Evolutionary conservation across 2,888 invertebrate genomes (phyloP).

Genomic region (Neoscelio sp.): DNA sequence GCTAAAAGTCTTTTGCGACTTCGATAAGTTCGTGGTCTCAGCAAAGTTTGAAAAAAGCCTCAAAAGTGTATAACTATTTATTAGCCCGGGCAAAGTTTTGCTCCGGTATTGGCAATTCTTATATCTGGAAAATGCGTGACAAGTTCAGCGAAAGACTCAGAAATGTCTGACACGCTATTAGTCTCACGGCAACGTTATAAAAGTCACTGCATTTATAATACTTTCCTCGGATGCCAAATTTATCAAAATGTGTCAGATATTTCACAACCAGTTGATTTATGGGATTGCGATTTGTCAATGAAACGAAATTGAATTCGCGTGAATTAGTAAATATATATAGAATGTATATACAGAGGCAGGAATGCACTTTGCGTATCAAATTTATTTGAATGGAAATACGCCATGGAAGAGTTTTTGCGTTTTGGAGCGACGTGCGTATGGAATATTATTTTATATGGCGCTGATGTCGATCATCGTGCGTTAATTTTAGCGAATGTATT

Average conservation of each 20-base stretch:
- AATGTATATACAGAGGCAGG: no score
- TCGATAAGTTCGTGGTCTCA: conserved; percentile 15
- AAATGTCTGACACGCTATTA: conserved; percentile 49
- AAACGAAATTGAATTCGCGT: conserved; percentile 40
- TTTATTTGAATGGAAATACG: no score
- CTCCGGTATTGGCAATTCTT: conserved; percentile 47
- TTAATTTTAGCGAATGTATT: no score
- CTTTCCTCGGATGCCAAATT: conserved; percentile 13
- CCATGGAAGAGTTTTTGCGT: no score
- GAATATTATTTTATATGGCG: no score
- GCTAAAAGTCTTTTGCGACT: no score
- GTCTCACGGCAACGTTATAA: conserved; percentile 32
- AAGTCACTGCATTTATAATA: conserved; percentile 27
- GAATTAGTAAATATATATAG: conserved; percentile 6
- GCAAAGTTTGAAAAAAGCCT: conserved; percentile 39
- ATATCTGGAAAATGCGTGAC: conserved; percentile 36
- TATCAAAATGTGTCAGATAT: conserved; percentile 27
- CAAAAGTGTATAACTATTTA: conserved; percentile 34
- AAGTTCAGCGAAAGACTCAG: conserved; percentile 48
- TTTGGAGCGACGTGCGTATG: no score
- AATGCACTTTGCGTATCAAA: no score
- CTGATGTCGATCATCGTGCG: no score
- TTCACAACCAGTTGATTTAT: conserved; percentile 35
- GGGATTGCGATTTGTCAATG: conserved; percentile 14
- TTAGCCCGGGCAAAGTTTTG: conserved; percentile 20